These are phyloP conservation scores for Pardalotus punctatus DNA, from an alignment of 2,113 vertebrate genomes.

Conservation along the genomic window DNA sequence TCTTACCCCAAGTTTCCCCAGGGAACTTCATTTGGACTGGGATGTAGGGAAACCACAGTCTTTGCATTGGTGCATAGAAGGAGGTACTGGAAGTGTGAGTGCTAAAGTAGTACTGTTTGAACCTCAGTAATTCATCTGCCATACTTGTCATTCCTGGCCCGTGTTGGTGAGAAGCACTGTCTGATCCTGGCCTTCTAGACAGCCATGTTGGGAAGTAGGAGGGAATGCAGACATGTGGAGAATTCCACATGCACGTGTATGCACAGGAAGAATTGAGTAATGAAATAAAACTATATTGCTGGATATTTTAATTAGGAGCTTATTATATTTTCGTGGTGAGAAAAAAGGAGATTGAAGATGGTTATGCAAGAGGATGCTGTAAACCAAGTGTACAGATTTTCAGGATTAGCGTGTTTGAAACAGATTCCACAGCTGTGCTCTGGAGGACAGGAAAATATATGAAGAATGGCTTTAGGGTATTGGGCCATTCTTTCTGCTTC, in stretches of 20 bases:
- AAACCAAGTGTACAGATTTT: neutral
- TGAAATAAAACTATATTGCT: neutral
- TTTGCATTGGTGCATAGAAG: neutral
- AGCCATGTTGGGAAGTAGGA: neutral
- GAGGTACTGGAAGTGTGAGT: neutral
- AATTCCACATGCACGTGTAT: neutral
- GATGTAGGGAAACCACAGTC: neutral
- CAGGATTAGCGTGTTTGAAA: neutral
- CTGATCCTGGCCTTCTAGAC: neutral
- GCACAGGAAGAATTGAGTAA: neutral
- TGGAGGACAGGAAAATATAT: neutral
- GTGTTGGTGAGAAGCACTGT: neutral
- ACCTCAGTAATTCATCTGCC: neutral
- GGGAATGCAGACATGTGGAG: neutral
- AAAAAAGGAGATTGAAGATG: neutral
- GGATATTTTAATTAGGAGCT: neutral
- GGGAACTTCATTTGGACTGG: neutral
- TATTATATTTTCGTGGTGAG: neutral
- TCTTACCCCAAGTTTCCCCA: neutral
- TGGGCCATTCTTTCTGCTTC: neutral
- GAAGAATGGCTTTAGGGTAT: neutral
- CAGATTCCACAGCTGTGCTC: neutral
- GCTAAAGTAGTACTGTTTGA: neutral
- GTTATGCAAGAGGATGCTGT: neutral
- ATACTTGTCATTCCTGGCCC: neutral